Base-by-base conservation (phyloP, 2,113 vertebrate genomes). In the Indicator maculatus region DNA sequence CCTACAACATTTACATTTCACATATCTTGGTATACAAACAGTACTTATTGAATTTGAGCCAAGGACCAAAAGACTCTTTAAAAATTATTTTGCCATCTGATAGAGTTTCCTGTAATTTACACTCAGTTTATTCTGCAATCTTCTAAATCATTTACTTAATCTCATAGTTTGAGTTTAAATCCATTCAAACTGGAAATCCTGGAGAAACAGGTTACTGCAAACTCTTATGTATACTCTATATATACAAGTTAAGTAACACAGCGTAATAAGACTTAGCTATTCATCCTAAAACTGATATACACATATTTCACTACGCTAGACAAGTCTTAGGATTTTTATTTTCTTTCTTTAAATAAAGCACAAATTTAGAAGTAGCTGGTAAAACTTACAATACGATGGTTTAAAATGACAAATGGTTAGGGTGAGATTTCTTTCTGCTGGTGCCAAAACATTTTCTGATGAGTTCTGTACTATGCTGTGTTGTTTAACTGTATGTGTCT, bases 1-100 rank as follows among this genome's bases (percentile, higher is more conserved):
- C 96, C 97, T 97, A 98, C 98, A 96, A 98, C 98, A 98, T 98
- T 98, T 98, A 98, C 98, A 98, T 98, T 97, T 98, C 98, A 98
- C 98, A 97, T 97, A 97, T 98, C 97, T 97, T 97, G 97, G 97
- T 97, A 97, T 96, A 98, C 96, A 97, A 98, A 98, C 98, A 98
- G 98, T 98, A 98, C 97, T 97, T 97, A 93, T 31, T 97, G 97
- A 98, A 97, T 97, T 97, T 96, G 98, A 98, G 97, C 98, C 97
- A 95, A 96, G 97, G 96, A 97, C 96, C 95, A 96, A 93, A 97
- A 98, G 94, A 97, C 96, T 98, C 96, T 96, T 97, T 93, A 95
- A 92, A 96, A 96, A 96, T 97, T 94, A 90, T 97, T 95, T 97
- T 89, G 97, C 90, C 93, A 96, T 95, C 93, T 93, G 94, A 96